A percentile compares a stretch with the other conserved stretches of the same genome.
These are phyloP conservation scores for Sternarchorhynchus goeldii DNA, from an alignment of 2,797 vertebrate genomes.

Conservation along the genomic window DNA sequence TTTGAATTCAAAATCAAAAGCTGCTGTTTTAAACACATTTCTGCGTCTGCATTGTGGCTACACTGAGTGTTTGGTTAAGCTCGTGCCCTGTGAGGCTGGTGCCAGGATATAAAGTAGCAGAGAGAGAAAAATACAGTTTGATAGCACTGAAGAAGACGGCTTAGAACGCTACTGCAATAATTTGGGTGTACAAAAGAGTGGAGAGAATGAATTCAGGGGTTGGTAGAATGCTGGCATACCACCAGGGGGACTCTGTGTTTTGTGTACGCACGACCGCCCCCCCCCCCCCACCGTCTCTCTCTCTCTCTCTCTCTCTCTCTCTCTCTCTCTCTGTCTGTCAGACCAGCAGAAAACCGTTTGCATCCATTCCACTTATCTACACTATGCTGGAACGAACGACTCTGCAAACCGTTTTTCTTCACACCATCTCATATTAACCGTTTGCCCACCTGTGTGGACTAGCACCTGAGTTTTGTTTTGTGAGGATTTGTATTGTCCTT, in stretches of 20 bases:
- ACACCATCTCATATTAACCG: background rate
- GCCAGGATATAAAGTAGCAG: background rate
- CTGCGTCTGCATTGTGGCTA: background rate
- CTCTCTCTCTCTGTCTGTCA: conserved; percentile 8
- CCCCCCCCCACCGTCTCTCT: background rate
- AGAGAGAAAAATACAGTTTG: background rate
- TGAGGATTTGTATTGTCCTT: background rate
- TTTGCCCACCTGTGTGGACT: too few relatives aligned
- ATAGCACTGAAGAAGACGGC: background rate
- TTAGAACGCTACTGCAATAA: background rate
- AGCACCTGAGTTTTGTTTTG: background rate
- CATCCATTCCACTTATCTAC: background rate
- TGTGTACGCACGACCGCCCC: background rate
- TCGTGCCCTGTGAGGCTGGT: background rate
- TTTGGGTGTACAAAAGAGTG: background rate
- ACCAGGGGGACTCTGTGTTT: conserved; percentile 39
- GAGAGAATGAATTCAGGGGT: background rate
- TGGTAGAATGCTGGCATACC: conserved; percentile 15
- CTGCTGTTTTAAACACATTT: background rate
- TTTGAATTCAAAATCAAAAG: background rate
- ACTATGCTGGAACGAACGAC: background rate
- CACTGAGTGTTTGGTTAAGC: background rate
- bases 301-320: conserved; percentile 6
- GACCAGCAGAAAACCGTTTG: background rate
- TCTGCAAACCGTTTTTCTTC: background rate